Conservation (phyloP, 2,797 vertebrate species). For the Podarcis siculus region DNA sequence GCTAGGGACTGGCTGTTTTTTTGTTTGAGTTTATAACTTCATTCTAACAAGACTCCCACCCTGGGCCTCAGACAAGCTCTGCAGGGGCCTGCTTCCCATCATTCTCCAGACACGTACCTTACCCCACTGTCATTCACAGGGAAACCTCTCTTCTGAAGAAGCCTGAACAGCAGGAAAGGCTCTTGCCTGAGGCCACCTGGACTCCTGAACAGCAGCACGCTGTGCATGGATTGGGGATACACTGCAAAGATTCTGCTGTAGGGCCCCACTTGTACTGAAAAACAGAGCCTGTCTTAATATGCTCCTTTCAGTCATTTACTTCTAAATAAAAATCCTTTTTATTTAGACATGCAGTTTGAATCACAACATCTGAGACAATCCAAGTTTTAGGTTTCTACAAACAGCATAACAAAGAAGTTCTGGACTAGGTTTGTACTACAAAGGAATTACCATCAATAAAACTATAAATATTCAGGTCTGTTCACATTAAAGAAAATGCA, state of each 20-base stretch:
- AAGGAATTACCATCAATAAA: background rate
- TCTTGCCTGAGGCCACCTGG: background rate
- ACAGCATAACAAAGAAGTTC: background rate
- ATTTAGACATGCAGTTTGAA: background rate
- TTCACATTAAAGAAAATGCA: background rate
- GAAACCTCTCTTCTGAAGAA: background rate
- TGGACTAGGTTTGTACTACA: background rate
- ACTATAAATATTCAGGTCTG: background rate
- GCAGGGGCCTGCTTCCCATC: too few relatives aligned
- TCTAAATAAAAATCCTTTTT: background rate
- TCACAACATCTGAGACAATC: background rate
- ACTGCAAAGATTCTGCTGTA: background rate
- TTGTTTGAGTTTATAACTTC: too few relatives aligned
- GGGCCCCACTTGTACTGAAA: background rate
- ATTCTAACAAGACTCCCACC: too few relatives aligned
- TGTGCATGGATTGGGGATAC: background rate
- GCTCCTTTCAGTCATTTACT: background rate
- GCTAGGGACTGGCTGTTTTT: too few relatives aligned
- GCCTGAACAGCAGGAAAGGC: background rate
- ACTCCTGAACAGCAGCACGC: background rate
- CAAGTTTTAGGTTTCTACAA: background rate
- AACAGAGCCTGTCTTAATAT: background rate
- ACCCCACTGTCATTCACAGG: too few relatives aligned
- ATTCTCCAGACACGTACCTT: too few relatives aligned
- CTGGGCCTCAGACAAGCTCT: too few relatives aligned